Percentiles rank a stretch among this genome's conserved stretches.
These are phyloP conservation scores for Episyrphus balteatus DNA, from an alignment of 1,140 invertebrate species.

Conservation along the genomic window DNA sequence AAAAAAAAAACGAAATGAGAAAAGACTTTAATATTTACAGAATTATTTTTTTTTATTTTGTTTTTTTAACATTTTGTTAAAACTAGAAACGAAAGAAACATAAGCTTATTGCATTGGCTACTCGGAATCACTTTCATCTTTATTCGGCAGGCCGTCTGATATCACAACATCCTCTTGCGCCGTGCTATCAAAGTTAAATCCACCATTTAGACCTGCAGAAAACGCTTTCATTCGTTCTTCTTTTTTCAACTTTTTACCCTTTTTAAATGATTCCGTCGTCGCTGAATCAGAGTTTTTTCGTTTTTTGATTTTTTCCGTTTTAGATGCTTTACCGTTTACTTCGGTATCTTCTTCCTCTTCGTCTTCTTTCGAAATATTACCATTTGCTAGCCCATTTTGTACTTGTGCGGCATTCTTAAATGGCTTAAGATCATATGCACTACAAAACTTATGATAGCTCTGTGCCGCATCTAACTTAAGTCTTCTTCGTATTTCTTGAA, in stretches of 20 bases:
- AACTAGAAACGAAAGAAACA: no score
- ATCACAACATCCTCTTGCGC: no score
- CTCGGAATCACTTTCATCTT: no score
- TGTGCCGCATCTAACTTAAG: constrained; percentile 13
- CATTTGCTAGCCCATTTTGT: constrained; percentile 5
- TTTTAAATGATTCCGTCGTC: background rate
- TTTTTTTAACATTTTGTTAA: no score
- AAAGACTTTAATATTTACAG: no score
- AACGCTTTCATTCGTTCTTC: constrained; percentile 9
- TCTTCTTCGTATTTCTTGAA: constrained; percentile 16
- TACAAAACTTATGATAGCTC: constrained; percentile 9
- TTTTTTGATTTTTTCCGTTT: constrained; percentile 14
- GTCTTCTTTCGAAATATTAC: constrained; percentile 4
- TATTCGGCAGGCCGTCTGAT: no score
- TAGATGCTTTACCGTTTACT: constrained; percentile 8
- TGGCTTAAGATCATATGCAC: constrained; percentile 34
- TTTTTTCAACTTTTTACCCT: constrained; percentile 13
- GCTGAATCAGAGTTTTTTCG: background rate
- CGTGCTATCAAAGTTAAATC: constrained; percentile 1
- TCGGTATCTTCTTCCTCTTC: background rate
- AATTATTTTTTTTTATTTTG: no score
- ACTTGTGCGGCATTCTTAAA: constrained; percentile 21
- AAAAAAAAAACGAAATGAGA: no score
- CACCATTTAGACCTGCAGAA: constrained; percentile 10
- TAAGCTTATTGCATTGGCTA: no score